These are phyloP conservation scores for Campopleginae sp. DNA, from an alignment of 2,888 invertebrate genomes.

Conservation along the genomic window DNA sequence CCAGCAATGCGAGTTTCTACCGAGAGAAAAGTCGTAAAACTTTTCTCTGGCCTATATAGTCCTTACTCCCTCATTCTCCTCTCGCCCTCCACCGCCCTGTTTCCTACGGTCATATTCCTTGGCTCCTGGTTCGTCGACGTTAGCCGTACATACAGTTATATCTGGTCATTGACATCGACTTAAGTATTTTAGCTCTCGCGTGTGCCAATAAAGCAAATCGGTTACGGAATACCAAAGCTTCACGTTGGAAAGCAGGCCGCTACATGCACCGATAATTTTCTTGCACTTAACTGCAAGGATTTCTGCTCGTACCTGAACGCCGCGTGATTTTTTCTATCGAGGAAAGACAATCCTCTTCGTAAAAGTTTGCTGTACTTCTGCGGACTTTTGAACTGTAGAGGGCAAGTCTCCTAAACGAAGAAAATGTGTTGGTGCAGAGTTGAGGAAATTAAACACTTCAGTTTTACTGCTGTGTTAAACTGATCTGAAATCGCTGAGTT, in stretches of 20 bases:
- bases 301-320: constrained; percentile 7
- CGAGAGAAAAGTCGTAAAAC: constrained; percentile 48
- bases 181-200: constrained; percentile 38
- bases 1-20: constrained; percentile 27
- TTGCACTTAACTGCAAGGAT: constrained; percentile 33
- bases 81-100: background rate
- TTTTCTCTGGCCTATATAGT: constrained; percentile 30
- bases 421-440: background rate
- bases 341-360: constrained; percentile 17
- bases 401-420: background rate
- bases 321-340: constrained; percentile 21
- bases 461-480: constrained; percentile 55
- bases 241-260: constrained; percentile 11
- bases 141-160: background rate
- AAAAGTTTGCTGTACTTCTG: constrained; percentile 2
- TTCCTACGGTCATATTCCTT: constrained; percentile 12
- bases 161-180: background rate
- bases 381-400: background rate
- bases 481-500: constrained; percentile 42
- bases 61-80: background rate
- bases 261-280: constrained; percentile 44
- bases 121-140: constrained; percentile 13
- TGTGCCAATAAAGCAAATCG: constrained; percentile 54
- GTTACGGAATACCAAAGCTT: constrained; percentile 7
- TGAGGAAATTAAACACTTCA: constrained; percentile 57